phyloP scores from a whole-genome alignment of 2,113 vertebrate genomes.

The Thermophis baileyi region DNA sequence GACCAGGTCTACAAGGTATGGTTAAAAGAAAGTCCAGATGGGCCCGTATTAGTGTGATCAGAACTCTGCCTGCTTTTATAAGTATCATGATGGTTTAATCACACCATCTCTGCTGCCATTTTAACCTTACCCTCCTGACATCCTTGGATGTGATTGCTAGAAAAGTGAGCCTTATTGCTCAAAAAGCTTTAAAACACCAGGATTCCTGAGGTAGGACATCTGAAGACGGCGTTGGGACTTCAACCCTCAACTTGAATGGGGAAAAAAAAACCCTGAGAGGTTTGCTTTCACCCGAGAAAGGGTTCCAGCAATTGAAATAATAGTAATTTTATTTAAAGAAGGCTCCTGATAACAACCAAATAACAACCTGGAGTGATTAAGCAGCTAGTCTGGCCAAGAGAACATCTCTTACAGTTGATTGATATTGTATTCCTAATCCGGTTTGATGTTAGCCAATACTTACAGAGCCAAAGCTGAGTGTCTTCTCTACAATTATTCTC shows the following conservation, averaged over 20 bases:
- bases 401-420: neutral
- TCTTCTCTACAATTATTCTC: neutral
- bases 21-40: neutral
- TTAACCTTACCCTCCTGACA: neutral
- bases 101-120: neutral
- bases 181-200: neutral
- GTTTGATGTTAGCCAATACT: neutral
- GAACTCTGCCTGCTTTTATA: neutral
- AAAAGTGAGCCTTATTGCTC: neutral
- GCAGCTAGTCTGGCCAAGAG: neutral
- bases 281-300: neutral
- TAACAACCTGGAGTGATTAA: neutral
- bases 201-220: neutral
- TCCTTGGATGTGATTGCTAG: neutral
- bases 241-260: neutral
- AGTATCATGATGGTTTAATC: neutral
- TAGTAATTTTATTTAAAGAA: neutral
- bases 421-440: neutral
- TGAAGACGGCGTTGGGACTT: neutral
- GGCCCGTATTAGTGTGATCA: neutral
- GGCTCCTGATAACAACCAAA: neutral
- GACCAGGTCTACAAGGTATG: neutral
- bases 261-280: neutral
- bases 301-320: neutral
- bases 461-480: neutral